Percentiles rank a stretch among this genome's conserved stretches.
These are phyloP conservation scores for Cyprinus carpio DNA, from an alignment of 2,113 vertebrate species.

Conservation along the genomic window DNA sequence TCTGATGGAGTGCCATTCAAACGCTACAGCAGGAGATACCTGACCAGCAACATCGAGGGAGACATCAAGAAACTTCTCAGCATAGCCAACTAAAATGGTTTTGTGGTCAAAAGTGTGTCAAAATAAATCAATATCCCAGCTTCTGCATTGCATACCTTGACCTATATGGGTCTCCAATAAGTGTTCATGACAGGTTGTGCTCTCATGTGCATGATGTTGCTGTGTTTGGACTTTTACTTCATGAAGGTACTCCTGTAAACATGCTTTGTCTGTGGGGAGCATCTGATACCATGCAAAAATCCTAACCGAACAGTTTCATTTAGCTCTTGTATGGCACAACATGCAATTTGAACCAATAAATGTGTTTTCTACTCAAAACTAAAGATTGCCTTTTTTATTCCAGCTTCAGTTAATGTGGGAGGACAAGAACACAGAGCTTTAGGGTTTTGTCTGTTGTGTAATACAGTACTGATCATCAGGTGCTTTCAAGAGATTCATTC, in stretches of 20 bases:
- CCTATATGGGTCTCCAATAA: neutral
- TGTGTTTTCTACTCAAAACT: constrained; percentile 34
- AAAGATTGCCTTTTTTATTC: neutral
- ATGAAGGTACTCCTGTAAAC: constrained; percentile 73
- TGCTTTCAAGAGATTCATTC: neutral
- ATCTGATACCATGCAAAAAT: constrained; percentile 70
- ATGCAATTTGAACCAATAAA: constrained; percentile 69
- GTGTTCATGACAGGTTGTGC: constrained; percentile 58
- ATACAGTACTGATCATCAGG: neutral
- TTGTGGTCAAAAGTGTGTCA: neutral
- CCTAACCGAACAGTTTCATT: constrained; percentile 57
- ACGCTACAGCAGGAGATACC: constrained; percentile 80
- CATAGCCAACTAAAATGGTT: constrained; percentile 48
- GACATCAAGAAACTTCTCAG: constrained; percentile 79
- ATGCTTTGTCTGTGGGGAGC: constrained; percentile 62
- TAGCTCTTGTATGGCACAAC: constrained; percentile 63
- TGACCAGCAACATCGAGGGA: constrained; percentile 78
- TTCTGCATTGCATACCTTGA: neutral
- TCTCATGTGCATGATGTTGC: constrained; percentile 58
- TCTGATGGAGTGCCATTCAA: constrained; percentile 78
- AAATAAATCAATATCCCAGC: neutral
- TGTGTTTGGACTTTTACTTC: constrained; percentile 69
- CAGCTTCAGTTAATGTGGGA: constrained; percentile 37
- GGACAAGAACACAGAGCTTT: constrained; percentile 15
- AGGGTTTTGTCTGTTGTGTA: neutral